Evolutionary conservation across 1,140 invertebrate species (phyloP).

Genomic region (Cylas formicarius): DNA sequence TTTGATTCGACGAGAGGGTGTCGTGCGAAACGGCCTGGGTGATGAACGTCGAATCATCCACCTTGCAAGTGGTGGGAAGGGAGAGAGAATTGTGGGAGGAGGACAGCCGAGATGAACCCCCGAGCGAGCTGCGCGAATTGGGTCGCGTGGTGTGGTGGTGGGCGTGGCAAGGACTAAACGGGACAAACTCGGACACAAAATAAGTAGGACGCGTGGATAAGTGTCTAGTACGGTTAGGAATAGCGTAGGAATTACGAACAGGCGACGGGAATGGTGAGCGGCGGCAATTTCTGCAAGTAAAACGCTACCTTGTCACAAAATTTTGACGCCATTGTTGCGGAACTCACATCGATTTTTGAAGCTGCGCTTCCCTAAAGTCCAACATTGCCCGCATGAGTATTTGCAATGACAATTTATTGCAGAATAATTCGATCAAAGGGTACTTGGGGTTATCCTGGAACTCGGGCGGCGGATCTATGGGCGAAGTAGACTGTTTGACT

Average conservation of each 20-base stretch:
- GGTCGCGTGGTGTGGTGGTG: conserved; percentile 50
- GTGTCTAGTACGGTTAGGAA: too few species aligned
- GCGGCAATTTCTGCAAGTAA: too few species aligned
- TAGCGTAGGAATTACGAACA: too few species aligned
- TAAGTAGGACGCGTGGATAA: too few species aligned
- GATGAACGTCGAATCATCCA: conserved; percentile 76
- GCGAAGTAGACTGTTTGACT: conserved; percentile 42
- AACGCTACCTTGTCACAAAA: conserved; percentile 38
- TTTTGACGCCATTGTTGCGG: conserved; percentile 9
- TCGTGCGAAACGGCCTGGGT: conserved; percentile 80
- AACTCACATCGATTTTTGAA: conserved; percentile 11
- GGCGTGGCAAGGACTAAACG: conserved; percentile 54
- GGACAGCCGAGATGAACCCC: conserved; percentile 61
- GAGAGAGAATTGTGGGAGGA: conserved; percentile 74
- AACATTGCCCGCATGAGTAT: conserved; percentile 35
- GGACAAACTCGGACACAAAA: conserved; percentile 54
- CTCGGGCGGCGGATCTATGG: conserved; percentile 71
- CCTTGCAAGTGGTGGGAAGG: conserved; percentile 58
- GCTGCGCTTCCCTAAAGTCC: conserved; percentile 24
- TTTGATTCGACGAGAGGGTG: conserved; percentile 60
- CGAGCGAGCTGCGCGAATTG: conserved; percentile 62
- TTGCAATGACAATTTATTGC: conserved; percentile 26
- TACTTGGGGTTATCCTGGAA: conserved; percentile 59
- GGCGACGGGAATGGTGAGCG: too few species aligned
- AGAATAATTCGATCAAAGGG: conserved; percentile 29